phyloP scores from a whole-genome alignment of 2,113 vertebrate species.

The Orthochromis indermauri region DNA sequence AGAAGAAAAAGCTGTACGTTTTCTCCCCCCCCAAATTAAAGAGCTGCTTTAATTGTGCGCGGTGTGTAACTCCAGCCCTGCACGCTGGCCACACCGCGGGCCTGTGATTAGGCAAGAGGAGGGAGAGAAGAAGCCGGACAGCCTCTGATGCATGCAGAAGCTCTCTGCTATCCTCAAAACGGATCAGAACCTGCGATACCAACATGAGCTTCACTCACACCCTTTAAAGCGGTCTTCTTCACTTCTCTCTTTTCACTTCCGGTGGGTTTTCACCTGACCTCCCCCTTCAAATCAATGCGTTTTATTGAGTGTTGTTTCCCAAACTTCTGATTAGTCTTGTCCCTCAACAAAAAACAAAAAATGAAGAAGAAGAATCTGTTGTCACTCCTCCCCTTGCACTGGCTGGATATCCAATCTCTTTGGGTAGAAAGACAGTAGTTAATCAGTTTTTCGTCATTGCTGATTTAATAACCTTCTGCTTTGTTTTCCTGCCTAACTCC shows the following conservation, averaged over 20 bases:
- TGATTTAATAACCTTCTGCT: background rate
- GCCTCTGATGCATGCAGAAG: background rate
- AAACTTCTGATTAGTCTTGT: background rate
- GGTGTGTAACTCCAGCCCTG: slow-evolving; percentile 3
- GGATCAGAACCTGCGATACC: background rate
- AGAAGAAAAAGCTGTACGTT: background rate
- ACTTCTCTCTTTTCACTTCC: background rate
- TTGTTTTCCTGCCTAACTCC: background rate
- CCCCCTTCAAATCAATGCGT: background rate
- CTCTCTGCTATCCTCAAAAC: background rate
- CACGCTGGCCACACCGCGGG: background rate
- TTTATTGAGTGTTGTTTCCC: background rate
- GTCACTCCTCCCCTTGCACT: background rate
- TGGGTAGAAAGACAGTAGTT: background rate
- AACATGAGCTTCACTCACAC: background rate
- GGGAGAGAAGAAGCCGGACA: background rate
- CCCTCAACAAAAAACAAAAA: fast-evolving
- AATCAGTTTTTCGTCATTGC: background rate
- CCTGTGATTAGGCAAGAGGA: background rate
- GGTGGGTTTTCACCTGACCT: background rate
- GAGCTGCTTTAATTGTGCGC: slow-evolving; percentile 9
- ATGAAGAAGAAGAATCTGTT: background rate
- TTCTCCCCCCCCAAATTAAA: slow-evolving; percentile 12
- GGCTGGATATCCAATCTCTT: background rate
- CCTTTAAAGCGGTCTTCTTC: background rate